Evolutionary conservation across 2,888 invertebrate species (phyloP).

Genomic region (Mythimna lalbum): DNA sequence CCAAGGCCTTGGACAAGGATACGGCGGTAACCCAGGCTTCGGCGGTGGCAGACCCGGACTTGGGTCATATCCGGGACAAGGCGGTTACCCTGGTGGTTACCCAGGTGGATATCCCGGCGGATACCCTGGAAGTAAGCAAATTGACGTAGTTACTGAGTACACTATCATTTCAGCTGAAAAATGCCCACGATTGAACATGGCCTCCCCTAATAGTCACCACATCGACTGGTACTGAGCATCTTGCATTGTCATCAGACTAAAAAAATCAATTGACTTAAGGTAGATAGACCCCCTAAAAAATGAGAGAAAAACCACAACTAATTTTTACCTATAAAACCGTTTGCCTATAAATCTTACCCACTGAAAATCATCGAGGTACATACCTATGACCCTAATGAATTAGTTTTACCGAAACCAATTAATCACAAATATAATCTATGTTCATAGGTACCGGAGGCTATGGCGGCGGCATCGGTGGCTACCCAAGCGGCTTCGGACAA

Average conservation of each 20-base stretch:
- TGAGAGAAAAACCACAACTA: too few relatives aligned
- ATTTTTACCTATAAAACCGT: too few relatives aligned
- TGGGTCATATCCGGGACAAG: constrained; percentile 11
- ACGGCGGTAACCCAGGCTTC: constrained; percentile 32
- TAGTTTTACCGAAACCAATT: constrained; percentile 1
- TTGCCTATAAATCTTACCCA: too few relatives aligned
- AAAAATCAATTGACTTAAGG: too few relatives aligned
- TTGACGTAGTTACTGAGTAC: not conserved
- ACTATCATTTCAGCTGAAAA: not conserved
- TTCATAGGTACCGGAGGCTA: constrained; percentile 52
- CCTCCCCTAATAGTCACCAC: too few relatives aligned
- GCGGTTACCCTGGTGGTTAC: constrained; percentile 28
- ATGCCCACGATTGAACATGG: too few relatives aligned
- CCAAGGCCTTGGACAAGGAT: constrained; percentile 45
- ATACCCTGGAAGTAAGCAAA: constrained; percentile 46
- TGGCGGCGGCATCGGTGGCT: constrained; percentile 36
- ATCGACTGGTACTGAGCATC: too few relatives aligned
- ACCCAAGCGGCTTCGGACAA: constrained; percentile 48
- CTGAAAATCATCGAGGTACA: not conserved
- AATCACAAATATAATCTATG: constrained; percentile 23
- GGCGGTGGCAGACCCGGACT: constrained; percentile 48
- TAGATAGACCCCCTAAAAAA: too few relatives aligned
- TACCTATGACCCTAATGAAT: constrained; percentile 9
- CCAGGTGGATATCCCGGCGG: constrained; percentile 19
- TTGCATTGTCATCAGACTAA: too few relatives aligned